phyloP scores from a whole-genome alignment of 1,140 invertebrate species.

The Halesus radiatus region DNA sequence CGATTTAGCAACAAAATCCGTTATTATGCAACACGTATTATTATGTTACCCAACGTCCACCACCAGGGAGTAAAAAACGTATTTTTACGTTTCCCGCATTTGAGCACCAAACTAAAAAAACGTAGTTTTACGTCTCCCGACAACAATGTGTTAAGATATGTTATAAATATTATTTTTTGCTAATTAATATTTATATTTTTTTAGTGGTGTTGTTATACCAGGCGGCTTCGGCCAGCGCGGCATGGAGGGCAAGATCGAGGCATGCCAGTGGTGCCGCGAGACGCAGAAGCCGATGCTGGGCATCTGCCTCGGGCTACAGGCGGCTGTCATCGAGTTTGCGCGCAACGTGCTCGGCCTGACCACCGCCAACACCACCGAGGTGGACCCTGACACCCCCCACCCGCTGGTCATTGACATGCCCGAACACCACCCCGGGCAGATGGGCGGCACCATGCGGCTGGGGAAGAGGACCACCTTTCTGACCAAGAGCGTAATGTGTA shows the following conservation, averaged over 20 bases:
- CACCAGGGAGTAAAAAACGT: no score
- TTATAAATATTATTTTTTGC: no score
- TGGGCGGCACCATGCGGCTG: conserved; percentile 98
- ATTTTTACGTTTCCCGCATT: no score
- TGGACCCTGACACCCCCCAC: conserved; percentile 79
- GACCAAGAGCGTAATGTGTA: conserved; percentile 79
- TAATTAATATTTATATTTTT: background rate
- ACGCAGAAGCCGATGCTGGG: conserved; percentile 94
- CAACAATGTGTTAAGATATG: no score
- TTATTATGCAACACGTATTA: no score
- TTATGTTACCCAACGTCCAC: no score
- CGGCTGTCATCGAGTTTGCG: conserved; percentile 97
- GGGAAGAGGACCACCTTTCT: conserved; percentile 93
- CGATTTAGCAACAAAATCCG: no score
- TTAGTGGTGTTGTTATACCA: conserved; percentile 94
- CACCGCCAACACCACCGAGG: conserved; percentile 92
- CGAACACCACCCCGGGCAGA: conserved; percentile 92
- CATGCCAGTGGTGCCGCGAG: conserved; percentile 92
- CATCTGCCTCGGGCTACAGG: conserved; percentile 97
- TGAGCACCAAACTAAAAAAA: no score
- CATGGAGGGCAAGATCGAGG: conserved; percentile 96
- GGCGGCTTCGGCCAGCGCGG: conserved; percentile 97
- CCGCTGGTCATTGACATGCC: conserved; percentile 98
- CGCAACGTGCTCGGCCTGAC: conserved; percentile 85
- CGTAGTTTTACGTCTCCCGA: no score